phyloP scores from a whole-genome alignment of 2,888 invertebrate genomes.

The Rhamphomyia laevipes region DNA sequence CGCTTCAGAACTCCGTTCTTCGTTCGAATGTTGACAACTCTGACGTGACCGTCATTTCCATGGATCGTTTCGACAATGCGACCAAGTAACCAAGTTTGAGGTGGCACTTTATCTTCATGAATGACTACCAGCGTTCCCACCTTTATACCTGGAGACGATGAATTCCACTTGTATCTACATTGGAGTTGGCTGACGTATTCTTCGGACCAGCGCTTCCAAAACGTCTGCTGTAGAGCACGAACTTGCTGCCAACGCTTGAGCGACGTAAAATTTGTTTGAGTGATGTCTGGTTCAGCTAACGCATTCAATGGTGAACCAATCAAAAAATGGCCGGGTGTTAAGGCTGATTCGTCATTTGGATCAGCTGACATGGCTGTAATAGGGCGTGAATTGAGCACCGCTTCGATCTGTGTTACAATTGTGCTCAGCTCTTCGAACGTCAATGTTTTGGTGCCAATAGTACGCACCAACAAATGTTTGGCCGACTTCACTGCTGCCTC shows the following conservation, averaged over 20 bases:
- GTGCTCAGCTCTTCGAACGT: too few relatives aligned
- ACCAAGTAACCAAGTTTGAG: constrained; percentile 7
- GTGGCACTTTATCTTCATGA: constrained; percentile 9
- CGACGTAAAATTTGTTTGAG: not conserved
- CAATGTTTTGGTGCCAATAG: too few relatives aligned
- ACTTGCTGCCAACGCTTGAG: constrained; percentile 6
- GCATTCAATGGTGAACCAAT: not conserved
- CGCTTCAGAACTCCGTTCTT: not conserved
- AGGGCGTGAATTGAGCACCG: too few relatives aligned
- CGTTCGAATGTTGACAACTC: constrained; percentile 8
- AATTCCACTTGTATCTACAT: constrained; percentile 8
- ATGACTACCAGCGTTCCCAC: constrained; percentile 3
- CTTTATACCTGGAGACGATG: not conserved
- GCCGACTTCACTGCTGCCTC: too few relatives aligned
- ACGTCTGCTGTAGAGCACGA: constrained; percentile 3
- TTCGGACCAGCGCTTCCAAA: constrained; percentile 6
- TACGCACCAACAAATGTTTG: too few relatives aligned
- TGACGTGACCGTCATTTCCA: constrained; percentile 5
- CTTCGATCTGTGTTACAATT: too few relatives aligned
- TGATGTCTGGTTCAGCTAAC: not conserved
- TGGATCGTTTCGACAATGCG: constrained; percentile 3
- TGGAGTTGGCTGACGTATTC: constrained; percentile 7
- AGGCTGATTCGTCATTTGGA: not conserved
- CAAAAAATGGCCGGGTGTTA: not conserved
- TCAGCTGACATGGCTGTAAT: too few relatives aligned